Conservation (phyloP, 1,140 invertebrate genomes). For the Habropoda laboriosa region DNA sequence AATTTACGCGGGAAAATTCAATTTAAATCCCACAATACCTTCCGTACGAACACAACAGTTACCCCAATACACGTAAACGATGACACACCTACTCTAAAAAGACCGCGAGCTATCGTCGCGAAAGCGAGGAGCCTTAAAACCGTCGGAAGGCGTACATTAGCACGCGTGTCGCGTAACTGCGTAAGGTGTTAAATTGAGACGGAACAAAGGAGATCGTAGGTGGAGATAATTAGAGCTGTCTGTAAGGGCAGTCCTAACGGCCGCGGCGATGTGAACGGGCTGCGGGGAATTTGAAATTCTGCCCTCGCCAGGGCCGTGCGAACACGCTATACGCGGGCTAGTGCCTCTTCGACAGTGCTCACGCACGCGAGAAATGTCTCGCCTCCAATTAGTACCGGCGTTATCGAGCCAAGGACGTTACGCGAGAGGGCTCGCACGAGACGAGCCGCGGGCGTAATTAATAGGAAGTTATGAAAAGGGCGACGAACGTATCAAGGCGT, state of each 20-base stretch:
- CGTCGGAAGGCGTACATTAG: background rate
- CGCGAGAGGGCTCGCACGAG: background rate
- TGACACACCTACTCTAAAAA: no score
- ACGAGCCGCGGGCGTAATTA: background rate
- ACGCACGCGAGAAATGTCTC: conserved; percentile 34
- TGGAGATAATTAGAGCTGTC: conserved; percentile 41
- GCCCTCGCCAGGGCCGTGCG: no score
- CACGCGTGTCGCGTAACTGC: conserved; percentile 47
- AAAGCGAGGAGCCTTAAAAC: background rate
- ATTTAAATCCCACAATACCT: background rate
- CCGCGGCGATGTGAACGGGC: background rate
- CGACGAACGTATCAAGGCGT: background rate
- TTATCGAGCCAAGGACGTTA: conserved; percentile 38
- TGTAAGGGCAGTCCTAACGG: background rate
- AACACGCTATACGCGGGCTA: background rate
- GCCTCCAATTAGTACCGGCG: conserved; percentile 30
- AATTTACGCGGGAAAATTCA: no score
- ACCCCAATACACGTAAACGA: background rate
- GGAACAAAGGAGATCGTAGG: conserved; percentile 28
- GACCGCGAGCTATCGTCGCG: background rate
- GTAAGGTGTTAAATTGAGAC: conserved; percentile 39
- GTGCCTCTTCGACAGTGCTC: background rate
- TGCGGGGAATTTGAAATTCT: conserved; percentile 1
- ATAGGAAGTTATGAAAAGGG: conserved; percentile 1
- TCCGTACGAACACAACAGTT: background rate